Evolutionary conservation across 2,797 vertebrate genomes (phyloP), one percentile per base, ranked within the genome.

Genomic region (Lophius americanus): DNA sequence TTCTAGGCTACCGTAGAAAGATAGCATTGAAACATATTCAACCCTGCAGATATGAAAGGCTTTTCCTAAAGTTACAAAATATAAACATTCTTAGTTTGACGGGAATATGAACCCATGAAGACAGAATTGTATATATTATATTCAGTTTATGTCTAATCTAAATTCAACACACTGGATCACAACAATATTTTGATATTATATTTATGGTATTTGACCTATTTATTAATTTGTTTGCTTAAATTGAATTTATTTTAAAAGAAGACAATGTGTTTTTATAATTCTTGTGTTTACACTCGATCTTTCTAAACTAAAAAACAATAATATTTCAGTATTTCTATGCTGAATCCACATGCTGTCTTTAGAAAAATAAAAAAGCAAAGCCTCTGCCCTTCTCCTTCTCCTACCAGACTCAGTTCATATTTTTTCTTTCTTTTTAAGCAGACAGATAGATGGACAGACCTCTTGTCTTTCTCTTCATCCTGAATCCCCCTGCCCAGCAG

Each of bases 391-490:
- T 64, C 41, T 60, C 7, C 14, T 36, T 14, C 7, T 59, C 51
- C 64, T n/a, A n/a, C n/a, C 56, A 3, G 7, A 5, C 52, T 63
- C 7, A 9, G 32, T 51, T 59, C 8, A 60, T 54, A 10, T 53
- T 35, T 43, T 23, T n/a, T 48, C 43, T 76, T 67, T 81, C 60
- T 54, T 48, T 75, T 68, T 76, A 39, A 60, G 88, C 23, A 74
- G 83, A 90, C 83, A 89, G 76, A 88, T 70, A 89, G 92, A 93
- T 91, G 89, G 92, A 96, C 96, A 98, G 95, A 98, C 97, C 97
- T 99, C 95, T 96, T 90, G 73, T 95, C 93, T 93, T 96, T 95
- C 93, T 97, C 95, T 93, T 96, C 94, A 92, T 95, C 96, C 94
- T 95, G 81, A 90, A 94, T 93, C 93, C 95, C 94, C 93, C 97